Percentiles rank a stretch among this genome's conserved stretches.
Conservation (phyloP, 2,113 vertebrate genomes). For the Sinosuthora webbiana region DNA sequence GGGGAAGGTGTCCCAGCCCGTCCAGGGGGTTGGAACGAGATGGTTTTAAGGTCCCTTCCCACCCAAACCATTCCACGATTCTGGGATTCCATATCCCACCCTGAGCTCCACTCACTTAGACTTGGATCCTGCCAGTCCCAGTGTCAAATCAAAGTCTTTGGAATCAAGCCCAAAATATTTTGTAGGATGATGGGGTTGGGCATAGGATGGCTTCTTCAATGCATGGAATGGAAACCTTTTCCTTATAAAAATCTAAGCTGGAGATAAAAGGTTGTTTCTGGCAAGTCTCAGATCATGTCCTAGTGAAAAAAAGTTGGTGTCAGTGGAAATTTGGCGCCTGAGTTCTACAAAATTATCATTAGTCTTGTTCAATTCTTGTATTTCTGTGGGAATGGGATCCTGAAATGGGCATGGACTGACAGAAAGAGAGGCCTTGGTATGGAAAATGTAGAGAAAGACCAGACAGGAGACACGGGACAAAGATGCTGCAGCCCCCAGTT, state of each 20-base stretch:
- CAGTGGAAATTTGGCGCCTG: not conserved
- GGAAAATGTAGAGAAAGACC: not conserved
- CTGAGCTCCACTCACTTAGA: not conserved
- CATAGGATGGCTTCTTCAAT: not conserved
- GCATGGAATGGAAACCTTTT: fast-evolving
- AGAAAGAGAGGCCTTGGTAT: not conserved
- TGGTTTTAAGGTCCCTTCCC: not conserved
- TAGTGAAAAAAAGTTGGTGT: not conserved
- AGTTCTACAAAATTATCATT: not conserved
- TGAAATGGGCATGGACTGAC: fast-evolving
- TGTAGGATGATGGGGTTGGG: not conserved
- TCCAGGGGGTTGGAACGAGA: too few relatives aligned
- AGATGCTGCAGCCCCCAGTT: not conserved
- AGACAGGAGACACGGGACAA: not conserved
- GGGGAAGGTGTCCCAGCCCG: not conserved
- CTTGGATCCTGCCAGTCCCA: not conserved
- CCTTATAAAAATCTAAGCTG: not conserved
- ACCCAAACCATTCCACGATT: not conserved
- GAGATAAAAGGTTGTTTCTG: not conserved
- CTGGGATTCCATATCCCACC: not conserved
- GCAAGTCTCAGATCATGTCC: not conserved
- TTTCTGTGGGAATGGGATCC: not conserved
- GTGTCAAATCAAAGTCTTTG: not conserved
- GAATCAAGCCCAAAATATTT: not conserved
- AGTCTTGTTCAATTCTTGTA: not conserved